These are phyloP conservation scores for Acrossocheilus wenchowensis DNA, from an alignment of 2,797 vertebrate species.

Conservation along the genomic window DNA sequence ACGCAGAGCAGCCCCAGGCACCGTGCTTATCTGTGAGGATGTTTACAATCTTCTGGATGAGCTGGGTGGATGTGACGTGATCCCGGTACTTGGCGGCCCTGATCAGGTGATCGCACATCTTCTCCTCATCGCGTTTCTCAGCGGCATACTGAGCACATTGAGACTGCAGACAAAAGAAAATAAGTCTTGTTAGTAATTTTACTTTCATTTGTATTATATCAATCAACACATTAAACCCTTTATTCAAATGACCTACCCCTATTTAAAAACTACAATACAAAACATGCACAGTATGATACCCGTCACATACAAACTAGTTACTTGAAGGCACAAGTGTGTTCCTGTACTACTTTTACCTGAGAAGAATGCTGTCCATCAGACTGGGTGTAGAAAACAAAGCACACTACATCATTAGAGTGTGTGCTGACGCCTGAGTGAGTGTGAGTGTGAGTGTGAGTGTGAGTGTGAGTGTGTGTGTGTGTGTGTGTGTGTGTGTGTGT, in stretches of 20 bases:
- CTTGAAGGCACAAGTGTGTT: background rate
- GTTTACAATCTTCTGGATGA: constrained; percentile 96
- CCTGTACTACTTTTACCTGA: background rate
- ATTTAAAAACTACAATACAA: background rate
- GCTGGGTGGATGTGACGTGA: constrained; percentile 92
- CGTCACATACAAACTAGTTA: background rate
- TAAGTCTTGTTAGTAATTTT: background rate
- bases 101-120: constrained; percentile 98
- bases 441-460: too few relatives aligned
- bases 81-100: constrained; percentile 95
- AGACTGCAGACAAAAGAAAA: constrained; percentile 77
- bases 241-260: background rate
- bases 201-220: background rate
- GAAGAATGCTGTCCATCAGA: constrained; percentile 16
- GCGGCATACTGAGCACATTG: constrained; percentile 93
- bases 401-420: constrained; percentile 23
- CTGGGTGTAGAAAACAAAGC: constrained; percentile 17
- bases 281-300: background rate
- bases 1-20: constrained; percentile 90
- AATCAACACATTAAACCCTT: background rate
- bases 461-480: too few relatives aligned
- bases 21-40: constrained; percentile 97
- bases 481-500: too few relatives aligned
- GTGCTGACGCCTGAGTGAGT: background rate
- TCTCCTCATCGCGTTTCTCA: constrained; percentile 96